Base-by-base conservation (phyloP, 2,888 invertebrate genomes). In the Alloscopus bannaensis region DNA sequence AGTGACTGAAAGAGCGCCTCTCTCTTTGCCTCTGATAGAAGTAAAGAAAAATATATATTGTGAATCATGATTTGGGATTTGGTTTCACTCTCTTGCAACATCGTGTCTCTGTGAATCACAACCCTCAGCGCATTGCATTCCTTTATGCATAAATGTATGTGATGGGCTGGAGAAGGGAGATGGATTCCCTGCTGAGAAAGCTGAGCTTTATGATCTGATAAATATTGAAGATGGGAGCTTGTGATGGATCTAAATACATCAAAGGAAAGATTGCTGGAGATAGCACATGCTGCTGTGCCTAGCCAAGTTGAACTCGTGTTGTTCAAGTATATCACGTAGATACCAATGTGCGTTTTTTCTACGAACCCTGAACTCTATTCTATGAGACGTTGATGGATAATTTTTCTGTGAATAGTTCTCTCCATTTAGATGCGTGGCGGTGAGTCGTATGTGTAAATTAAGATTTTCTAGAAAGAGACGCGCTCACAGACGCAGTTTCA, bases 171-270 rank as follows among this genome's bases (percentile, higher is more conserved):
- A 16, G 64, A 64, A 40, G 60, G 31, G 64, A 52, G 62, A 64
- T 20, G 55, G 16, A 77, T 55, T 77, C 77, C 77, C 69, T 69
- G 69, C 77, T 77, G 77, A 29, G 77, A 50, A 70, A 64, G 29
- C 76, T 76, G 76, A 77, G 77, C 77, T 77, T 77, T 77, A 77
- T 77, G 77, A 77, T 77, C 77, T 77, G 77, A 77, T 77, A 77
- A 77, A 77, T 77, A 77, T 77, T 77, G 64, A 77, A 77, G 69
- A 70, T 70, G 77, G 70, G 77, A 70, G 60, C 31, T 62, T 76
- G 60, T 76, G 68, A 77, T 70, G 70, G 69, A 77, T 77, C 69
- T 55, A 24, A 64, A 70, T 55, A 64, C 62, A 69, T 77, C 66
- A 68, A 68, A 62, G 29, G 57, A 40, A 45, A 59, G 42, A 47